These are phyloP conservation scores for Alcedo quadribrachys DNA, from an alignment of 2,797 vertebrate genomes.

Conservation along the genomic window DNA sequence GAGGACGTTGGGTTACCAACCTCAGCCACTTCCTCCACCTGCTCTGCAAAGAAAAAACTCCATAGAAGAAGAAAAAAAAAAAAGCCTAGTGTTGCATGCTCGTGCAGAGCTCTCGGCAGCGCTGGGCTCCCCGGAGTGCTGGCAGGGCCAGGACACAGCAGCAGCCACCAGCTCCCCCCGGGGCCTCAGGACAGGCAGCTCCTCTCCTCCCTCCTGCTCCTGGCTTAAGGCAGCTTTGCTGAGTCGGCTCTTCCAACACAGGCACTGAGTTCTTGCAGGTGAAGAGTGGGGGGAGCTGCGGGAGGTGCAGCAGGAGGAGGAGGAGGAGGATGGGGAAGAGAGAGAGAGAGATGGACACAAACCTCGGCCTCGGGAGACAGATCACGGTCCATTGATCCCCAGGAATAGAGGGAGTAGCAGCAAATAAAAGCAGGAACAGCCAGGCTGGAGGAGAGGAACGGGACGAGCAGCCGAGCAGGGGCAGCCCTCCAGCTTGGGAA, in stretches of 20 bases:
- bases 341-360: slow-evolving; percentile 1
- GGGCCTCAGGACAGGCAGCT: not conserved
- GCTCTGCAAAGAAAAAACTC: slow-evolving; percentile 50
- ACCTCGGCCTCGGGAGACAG: slow-evolving; percentile 31
- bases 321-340: not conserved
- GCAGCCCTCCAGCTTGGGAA: slow-evolving; percentile 34
- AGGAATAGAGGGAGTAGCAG: slow-evolving; percentile 72
- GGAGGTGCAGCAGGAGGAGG: not conserved
- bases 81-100: slow-evolving; percentile 51
- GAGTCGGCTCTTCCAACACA: slow-evolving; percentile 45
- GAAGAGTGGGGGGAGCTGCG: slow-evolving; percentile 3
- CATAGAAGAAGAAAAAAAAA: not conserved
- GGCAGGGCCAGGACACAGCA: slow-evolving; percentile 25
- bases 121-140: not conserved
- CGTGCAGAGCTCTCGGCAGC: slow-evolving; percentile 1
- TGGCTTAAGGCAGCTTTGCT: slow-evolving; percentile 67
- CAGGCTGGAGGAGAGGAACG: slow-evolving; percentile 43
- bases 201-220: slow-evolving; percentile 34
- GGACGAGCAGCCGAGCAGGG: slow-evolving; percentile 42
- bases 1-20: not conserved
- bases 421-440: slow-evolving; percentile 60
- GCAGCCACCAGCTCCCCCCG: not conserved
- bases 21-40: slow-evolving; percentile 57
- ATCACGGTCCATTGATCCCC: slow-evolving; percentile 49
- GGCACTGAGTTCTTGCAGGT: slow-evolving; percentile 52